Percentiles rank a stretch among this genome's conserved stretches.
These are phyloP conservation scores for Hemistola chrysoprasaria DNA, from an alignment of 2,888 invertebrate species.

Conservation along the genomic window DNA sequence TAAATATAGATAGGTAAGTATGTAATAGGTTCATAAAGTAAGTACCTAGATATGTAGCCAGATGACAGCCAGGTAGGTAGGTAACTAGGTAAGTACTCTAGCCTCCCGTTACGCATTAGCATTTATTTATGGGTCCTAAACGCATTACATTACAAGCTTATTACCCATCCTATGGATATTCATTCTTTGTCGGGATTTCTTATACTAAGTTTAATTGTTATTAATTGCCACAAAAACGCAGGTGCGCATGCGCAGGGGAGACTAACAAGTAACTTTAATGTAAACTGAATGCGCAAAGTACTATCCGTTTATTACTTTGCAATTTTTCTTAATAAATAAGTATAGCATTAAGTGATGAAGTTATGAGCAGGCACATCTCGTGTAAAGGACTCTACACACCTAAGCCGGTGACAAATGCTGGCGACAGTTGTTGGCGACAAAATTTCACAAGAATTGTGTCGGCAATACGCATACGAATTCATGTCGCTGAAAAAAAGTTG, in stretches of 20 bases:
- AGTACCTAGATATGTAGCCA: too few species aligned
- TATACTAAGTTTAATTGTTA: constrained; percentile 44
- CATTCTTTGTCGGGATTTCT: constrained; percentile 31
- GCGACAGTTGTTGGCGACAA: too few species aligned
- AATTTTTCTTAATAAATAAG: constrained; percentile 3
- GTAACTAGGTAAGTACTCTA: too few species aligned
- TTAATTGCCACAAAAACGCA: constrained; percentile 46
- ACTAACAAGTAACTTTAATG: constrained; percentile 8
- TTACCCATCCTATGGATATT: constrained; percentile 16
- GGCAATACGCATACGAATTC: too few species aligned
- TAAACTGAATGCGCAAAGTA: background rate
- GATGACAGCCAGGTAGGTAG: too few species aligned
- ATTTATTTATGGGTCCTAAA: constrained; percentile 22
- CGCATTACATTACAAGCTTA: constrained; percentile 9
- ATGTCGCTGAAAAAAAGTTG: too few species aligned
- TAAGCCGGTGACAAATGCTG: too few species aligned
- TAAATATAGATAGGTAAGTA: too few species aligned
- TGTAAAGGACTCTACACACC: too few species aligned
- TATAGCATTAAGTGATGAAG: constrained; percentile 1
- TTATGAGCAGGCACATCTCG: too few species aligned
- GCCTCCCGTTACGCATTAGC: constrained; percentile 16
- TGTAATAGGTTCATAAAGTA: too few species aligned
- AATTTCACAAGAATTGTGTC: too few species aligned
- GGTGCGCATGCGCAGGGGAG: constrained; percentile 28
- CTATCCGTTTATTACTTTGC: constrained; percentile 1